These are phyloP conservation scores for Drosophila orosa DNA, from an alignment of 1,140 invertebrate genomes.

Conservation along the genomic window DNA sequence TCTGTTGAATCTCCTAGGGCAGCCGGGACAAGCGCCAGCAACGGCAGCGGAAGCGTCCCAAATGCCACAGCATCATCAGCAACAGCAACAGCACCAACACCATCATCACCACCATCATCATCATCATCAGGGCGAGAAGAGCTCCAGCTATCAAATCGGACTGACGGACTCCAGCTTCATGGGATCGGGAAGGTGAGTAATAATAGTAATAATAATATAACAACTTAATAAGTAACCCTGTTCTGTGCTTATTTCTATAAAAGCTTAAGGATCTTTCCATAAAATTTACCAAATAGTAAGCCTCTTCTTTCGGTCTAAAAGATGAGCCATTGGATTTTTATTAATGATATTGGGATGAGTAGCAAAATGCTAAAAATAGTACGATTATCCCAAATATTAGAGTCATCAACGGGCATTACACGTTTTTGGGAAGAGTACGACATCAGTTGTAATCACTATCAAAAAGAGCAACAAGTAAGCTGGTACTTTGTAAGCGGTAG, in stretches of 20 bases:
- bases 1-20: constrained; percentile 56
- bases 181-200: constrained; percentile 75
- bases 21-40: constrained; percentile 18
- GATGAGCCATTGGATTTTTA: background rate
- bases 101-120: constrained; percentile 33
- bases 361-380: too few species aligned
- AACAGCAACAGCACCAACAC: constrained; percentile 34
- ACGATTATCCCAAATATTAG: too few species aligned
- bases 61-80: constrained; percentile 45
- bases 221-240: background rate
- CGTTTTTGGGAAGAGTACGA: background rate
- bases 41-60: background rate
- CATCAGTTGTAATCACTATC: background rate
- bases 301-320: background rate
- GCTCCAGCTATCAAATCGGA: constrained; percentile 77
- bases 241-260: too few species aligned
- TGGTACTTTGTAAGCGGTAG: constrained; percentile 45
- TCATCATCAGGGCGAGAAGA: constrained; percentile 64
- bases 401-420: background rate
- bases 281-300: background rate
- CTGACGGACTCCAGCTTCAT: constrained; percentile 69
- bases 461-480: background rate
- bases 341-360: background rate
- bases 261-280: background rate
- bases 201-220: too few species aligned